A percentile compares a stretch with the other conserved stretches of the same genome.
These are phyloP conservation scores for Drosophila robusta DNA, from an alignment of 2,888 invertebrate genomes.

Conservation along the genomic window DNA sequence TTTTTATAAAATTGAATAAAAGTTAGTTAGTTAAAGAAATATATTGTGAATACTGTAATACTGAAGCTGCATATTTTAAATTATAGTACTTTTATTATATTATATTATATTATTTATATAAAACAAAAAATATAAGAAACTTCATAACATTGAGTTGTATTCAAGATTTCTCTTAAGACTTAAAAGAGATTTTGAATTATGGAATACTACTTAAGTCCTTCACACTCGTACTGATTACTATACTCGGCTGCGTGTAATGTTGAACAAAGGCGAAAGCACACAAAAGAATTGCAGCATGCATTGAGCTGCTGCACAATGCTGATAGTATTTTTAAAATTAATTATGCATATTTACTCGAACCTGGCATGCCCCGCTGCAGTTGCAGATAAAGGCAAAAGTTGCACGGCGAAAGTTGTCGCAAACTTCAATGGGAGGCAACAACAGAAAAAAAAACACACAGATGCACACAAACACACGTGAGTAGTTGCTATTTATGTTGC, in stretches of 20 bases:
- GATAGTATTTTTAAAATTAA: constrained; percentile 51
- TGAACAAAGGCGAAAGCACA: constrained; percentile 52
- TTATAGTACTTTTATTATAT: too few species aligned
- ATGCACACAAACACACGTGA: constrained; percentile 4
- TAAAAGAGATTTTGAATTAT: background rate
- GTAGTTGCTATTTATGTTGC: constrained; percentile 19
- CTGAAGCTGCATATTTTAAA: too few species aligned
- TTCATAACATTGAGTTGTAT: too few species aligned
- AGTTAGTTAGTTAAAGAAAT: too few species aligned
- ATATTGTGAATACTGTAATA: background rate
- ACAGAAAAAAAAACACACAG: background rate
- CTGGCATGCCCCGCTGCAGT: constrained; percentile 21
- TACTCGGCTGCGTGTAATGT: background rate
- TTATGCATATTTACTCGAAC: constrained; percentile 53
- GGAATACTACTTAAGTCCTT: constrained; percentile 2
- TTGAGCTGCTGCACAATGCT: constrained; percentile 13
- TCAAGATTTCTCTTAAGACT: background rate
- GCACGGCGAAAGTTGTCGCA: constrained; percentile 31
- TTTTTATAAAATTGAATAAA: too few species aligned
- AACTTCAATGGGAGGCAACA: constrained; percentile 27
- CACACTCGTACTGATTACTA: constrained; percentile 34
- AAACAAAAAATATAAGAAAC: too few species aligned
- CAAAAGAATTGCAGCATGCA: constrained; percentile 46
- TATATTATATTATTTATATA: too few species aligned
- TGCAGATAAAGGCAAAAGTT: constrained; percentile 38